Percentiles rank a stretch among this genome's conserved stretches.
Evolutionary conservation across 30 jellyfish, hydroid and myxozoan species (phyloP).

Genomic region (Catostylus mosaicus): DNA sequence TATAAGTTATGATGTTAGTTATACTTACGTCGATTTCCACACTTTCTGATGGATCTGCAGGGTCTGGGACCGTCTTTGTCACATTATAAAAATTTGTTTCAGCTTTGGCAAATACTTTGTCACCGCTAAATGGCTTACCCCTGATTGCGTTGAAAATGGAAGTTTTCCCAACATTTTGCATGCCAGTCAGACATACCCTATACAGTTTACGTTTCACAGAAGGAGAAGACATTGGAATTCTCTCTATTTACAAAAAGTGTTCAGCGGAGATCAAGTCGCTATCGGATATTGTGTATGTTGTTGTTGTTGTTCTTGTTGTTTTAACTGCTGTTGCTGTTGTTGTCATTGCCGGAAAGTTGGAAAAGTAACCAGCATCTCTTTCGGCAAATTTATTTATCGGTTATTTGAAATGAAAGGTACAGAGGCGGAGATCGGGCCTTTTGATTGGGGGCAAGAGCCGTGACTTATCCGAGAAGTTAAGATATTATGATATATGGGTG

Average conservation of each 20-base stretch:
- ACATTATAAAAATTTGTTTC: neutral
- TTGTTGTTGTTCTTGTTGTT: no score
- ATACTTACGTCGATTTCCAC: neutral
- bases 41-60: neutral
- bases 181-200: conserved; percentile 53
- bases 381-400: no score
- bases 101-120: neutral
- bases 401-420: no score
- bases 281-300: no score
- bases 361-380: no score
- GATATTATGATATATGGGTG: no score
- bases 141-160: conserved; percentile 39
- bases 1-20: no score
- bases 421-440: no score
- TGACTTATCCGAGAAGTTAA: no score
- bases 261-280: neutral
- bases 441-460: no score
- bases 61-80: neutral
- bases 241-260: conserved; percentile 1
- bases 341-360: no score
- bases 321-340: no score
- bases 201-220: neutral
- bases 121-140: conserved; percentile 29
- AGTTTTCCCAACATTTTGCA: conserved; percentile 39
- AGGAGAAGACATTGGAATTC: neutral